Percentiles rank a stretch among this genome's conserved stretches.
Conservation (phyloP, 2,888 invertebrate species). For the Spodoptera exigua region DNA sequence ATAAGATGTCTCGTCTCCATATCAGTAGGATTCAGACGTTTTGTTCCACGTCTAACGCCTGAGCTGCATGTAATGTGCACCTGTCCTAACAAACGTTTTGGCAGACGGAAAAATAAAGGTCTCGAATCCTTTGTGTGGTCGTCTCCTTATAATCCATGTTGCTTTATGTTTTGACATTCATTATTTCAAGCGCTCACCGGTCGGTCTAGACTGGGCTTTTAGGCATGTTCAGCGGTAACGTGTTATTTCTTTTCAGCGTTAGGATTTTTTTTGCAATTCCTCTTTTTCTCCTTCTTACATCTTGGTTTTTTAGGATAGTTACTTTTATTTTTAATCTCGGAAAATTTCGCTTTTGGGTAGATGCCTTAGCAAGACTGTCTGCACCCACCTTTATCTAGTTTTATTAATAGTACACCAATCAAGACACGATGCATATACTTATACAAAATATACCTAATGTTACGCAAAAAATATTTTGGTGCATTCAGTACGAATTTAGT, state of each 20-base stretch:
- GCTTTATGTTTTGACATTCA: conserved; percentile 44
- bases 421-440: too few species aligned
- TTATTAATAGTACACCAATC: too few species aligned
- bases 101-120: conserved; percentile 50
- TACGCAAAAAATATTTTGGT: too few species aligned
- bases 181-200: conserved; percentile 38
- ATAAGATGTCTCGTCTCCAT: conserved; percentile 48
- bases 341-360: too few species aligned
- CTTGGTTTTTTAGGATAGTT: not conserved
- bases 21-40: conserved; percentile 43
- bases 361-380: too few species aligned
- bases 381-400: too few species aligned
- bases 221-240: conserved; percentile 26
- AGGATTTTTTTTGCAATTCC: conserved; percentile 17
- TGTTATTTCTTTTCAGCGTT: conserved; percentile 28
- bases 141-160: conserved; percentile 42
- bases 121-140: conserved; percentile 28
- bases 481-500: too few species aligned
- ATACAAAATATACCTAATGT: too few species aligned
- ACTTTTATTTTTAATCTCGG: too few species aligned
- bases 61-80: conserved; percentile 46
- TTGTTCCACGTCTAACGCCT: conserved; percentile 32
- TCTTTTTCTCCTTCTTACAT: conserved; percentile 6
- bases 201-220: conserved; percentile 26
- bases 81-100: conserved; percentile 42